Conservation (phyloP, 2,888 invertebrate genomes). For the Epirrhoe tristata region DNA sequence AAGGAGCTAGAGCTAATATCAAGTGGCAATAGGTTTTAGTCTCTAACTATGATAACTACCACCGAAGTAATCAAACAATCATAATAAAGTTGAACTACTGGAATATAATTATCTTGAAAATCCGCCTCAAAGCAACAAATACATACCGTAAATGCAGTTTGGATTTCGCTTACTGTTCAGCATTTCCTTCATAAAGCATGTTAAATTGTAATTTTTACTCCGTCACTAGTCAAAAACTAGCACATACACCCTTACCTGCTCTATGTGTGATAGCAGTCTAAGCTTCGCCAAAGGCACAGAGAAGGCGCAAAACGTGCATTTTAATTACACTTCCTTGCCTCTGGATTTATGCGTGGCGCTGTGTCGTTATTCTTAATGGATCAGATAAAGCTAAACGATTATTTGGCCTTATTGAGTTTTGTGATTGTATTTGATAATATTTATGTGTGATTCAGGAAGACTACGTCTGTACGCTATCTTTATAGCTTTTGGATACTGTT, state of each 20-base stretch:
- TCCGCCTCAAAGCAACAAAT: too few relatives aligned
- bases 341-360: conserved; percentile 66
- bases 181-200: too few relatives aligned
- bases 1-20: too few relatives aligned
- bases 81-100: too few relatives aligned
- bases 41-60: too few relatives aligned
- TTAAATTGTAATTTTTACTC: too few relatives aligned
- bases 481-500: conserved; percentile 2
- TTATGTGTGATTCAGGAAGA: conserved; percentile 35
- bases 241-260: conserved; percentile 4
- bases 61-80: too few relatives aligned
- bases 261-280: conserved; percentile 38
- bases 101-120: too few relatives aligned
- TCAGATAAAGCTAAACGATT: conserved; percentile 68
- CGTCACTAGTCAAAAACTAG: too few relatives aligned
- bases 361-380: conserved; percentile 71
- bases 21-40: too few relatives aligned
- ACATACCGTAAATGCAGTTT: too few relatives aligned
- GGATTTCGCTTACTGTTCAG: too few relatives aligned
- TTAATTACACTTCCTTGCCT: conserved; percentile 73
- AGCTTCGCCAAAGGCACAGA: conserved; percentile 45
- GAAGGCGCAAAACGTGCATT: conserved; percentile 68
- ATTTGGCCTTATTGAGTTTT: conserved; percentile 57
- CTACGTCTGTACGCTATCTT: conserved; percentile 17
- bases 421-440: conserved; percentile 37